Evolutionary conservation across 2,113 vertebrate species (phyloP), one percentile per base, ranked within the genome.

Genomic region (Cryptomyrus ogoouensis): DNA sequence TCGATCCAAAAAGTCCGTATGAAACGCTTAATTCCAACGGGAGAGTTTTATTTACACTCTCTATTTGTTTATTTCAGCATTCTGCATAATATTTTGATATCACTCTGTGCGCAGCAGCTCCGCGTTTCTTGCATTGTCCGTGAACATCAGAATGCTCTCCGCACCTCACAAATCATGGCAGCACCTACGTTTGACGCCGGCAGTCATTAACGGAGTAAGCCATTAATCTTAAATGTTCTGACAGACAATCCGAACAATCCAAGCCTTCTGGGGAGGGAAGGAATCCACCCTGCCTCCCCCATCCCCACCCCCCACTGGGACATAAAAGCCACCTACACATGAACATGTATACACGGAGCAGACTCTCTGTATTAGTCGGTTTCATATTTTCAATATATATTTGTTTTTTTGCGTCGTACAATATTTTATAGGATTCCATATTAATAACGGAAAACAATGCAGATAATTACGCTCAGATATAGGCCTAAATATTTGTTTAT

Each of bases 1-100:
- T 98, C 98, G 98, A 99, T 98, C 97, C 97, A 98, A 97, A 97
- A 97, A 97, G 96, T 98, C 96, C 94, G 94, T 95, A 96, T 96
- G 97, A 97, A 98, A 98, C 97, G 98, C 98, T 97, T 99, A 96
- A 96, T 97, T 98, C 97, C 96, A 95, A 95, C 96, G 96, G 96
- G 95, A 94, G 96, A 95, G 95, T 89, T 83, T 97, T 98, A 98
- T 98, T 98, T 97, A 97, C 96, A 97, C 96, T 95, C 97, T 97
- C 96, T 93, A 91, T 94, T 93, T 93, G 95, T 94, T 94, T 94
- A 90, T 91, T 91, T 89, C 74, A 21, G 52, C 62, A 87, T 83
- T 46, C 58, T 24, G 74, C 89, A 84, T 84, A 91, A 89, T 88
- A 83, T 84, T 80, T 90, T 87, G 62, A 66, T 91, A 70, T 44